Evolutionary conservation across 1,140 invertebrate genomes (phyloP).

Genomic region (Zelostemma sp.): DNA sequence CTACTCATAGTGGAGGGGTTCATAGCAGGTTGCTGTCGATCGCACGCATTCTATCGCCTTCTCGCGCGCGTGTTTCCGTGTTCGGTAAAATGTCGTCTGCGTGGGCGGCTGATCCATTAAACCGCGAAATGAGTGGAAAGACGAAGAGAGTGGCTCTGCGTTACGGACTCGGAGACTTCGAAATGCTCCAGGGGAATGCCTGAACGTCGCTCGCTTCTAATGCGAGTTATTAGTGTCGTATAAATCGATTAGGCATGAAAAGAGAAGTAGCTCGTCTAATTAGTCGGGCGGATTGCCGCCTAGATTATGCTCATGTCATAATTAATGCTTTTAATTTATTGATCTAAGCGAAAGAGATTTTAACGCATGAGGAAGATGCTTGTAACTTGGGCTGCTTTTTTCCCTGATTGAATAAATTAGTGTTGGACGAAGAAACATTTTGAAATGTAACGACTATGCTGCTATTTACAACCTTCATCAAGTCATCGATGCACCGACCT

Average conservation of each 20-base stretch:
- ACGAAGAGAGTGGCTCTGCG: constrained; percentile 9
- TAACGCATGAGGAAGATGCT: no score
- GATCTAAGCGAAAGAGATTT: no score
- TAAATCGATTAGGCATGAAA: constrained; percentile 24
- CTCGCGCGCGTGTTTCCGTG: constrained; percentile 38
- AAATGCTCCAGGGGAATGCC: constrained; percentile 22
- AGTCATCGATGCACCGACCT: no score
- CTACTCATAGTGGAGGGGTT: constrained; percentile 10
- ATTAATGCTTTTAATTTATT: no score
- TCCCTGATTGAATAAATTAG: no score
- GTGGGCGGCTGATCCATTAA: constrained; percentile 45
- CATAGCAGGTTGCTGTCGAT: constrained; percentile 42
- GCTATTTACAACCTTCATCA: no score
- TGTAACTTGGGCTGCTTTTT: no score
- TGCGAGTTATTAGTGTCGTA: constrained; percentile 28
- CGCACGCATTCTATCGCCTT: constrained; percentile 43
- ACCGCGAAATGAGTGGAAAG: constrained; percentile 10
- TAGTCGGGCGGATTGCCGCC: no score
- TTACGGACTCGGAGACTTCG: constrained; percentile 6
- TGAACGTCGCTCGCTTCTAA: constrained; percentile 28
- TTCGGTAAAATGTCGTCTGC: constrained; percentile 35
- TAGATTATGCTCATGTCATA: no score
- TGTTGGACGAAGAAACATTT: no score
- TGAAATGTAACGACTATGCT: no score
- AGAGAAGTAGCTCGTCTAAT: constrained; percentile 7